Percentiles rank a stretch among this genome's conserved stretches.
These are phyloP conservation scores for Vespertilio murinus DNA, from an alignment of 2,797 vertebrate genomes.

Conservation along the genomic window DNA sequence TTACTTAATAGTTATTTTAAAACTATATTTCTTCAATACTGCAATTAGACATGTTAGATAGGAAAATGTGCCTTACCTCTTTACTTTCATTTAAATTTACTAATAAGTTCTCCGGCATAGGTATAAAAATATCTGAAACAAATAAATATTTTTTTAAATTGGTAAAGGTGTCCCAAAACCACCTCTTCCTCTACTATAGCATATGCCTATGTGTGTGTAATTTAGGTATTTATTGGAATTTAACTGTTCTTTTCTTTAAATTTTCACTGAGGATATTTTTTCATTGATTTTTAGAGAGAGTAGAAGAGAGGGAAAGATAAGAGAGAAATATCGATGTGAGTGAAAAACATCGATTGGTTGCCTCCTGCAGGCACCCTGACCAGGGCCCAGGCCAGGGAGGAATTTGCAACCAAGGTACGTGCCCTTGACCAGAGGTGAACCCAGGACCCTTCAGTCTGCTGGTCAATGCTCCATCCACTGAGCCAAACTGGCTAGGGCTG, in stretches of 20 bases:
- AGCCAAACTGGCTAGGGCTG: too few relatives aligned
- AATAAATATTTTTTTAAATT: constrained; percentile 59
- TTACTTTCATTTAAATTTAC: constrained; percentile 98
- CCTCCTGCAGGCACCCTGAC: too few relatives aligned
- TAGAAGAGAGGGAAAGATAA: too few relatives aligned
- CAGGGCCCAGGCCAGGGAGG: too few relatives aligned
- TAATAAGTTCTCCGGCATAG: constrained; percentile 97
- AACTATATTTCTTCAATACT: constrained; percentile 57
- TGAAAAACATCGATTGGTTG: too few relatives aligned
- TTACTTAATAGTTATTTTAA: constrained; percentile 51
- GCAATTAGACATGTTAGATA: constrained; percentile 38
- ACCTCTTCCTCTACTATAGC: not conserved
- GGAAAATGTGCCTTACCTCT: constrained; percentile 89
- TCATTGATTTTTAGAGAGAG: too few relatives aligned
- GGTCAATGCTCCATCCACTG: too few relatives aligned
- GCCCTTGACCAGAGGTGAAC: too few relatives aligned
- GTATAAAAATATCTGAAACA: constrained; percentile 97
- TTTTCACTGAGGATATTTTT: too few relatives aligned
- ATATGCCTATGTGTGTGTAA: not conserved
- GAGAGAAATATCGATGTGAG: too few relatives aligned
- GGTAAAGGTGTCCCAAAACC: not conserved
- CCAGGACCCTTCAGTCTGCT: too few relatives aligned
- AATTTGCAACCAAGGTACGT: too few relatives aligned
- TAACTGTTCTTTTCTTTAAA: not conserved
- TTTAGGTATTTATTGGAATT: not conserved